Percentiles rank a stretch among this genome's conserved stretches.
Conservation (phyloP, 2,113 vertebrate genomes). For the Pristiophorus japonicus region DNA sequence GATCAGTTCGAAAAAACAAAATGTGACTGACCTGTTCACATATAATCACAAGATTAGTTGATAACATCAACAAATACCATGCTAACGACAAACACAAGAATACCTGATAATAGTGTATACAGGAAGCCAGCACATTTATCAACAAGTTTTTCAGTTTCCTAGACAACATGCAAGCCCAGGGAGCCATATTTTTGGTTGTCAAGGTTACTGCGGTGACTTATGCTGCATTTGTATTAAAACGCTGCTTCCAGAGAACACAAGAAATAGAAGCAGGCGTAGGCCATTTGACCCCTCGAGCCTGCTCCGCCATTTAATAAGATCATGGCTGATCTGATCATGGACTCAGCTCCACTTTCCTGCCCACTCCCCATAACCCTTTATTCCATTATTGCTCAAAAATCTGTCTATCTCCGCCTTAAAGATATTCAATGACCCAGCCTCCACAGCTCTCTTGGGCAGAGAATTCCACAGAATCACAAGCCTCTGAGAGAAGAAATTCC, state of each 20-base stretch:
- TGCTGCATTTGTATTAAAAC: background rate
- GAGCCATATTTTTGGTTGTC: background rate
- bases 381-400: no score
- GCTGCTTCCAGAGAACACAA: background rate
- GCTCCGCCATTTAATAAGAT: no score
- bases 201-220: background rate
- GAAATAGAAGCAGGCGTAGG: no score
- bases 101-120: background rate
- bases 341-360: no score
- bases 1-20: background rate
- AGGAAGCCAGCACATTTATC: background rate
- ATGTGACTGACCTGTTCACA: background rate
- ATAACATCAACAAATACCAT: constrained; percentile 13
- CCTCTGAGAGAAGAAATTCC: no score
- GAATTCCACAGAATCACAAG: no score
- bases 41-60: constrained; percentile 14
- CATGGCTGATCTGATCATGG: no score
- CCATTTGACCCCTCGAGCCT: no score
- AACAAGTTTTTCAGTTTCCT: background rate
- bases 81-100: background rate
- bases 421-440: no score
- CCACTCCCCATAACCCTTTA: no score
- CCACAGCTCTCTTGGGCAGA: no score
- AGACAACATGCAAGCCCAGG: background rate
- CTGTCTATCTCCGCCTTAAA: no score